Evolutionary conservation across 2,113 vertebrate species (phyloP), one percentile per base, ranked within the genome.

Genomic region (Gila orcuttii): DNA sequence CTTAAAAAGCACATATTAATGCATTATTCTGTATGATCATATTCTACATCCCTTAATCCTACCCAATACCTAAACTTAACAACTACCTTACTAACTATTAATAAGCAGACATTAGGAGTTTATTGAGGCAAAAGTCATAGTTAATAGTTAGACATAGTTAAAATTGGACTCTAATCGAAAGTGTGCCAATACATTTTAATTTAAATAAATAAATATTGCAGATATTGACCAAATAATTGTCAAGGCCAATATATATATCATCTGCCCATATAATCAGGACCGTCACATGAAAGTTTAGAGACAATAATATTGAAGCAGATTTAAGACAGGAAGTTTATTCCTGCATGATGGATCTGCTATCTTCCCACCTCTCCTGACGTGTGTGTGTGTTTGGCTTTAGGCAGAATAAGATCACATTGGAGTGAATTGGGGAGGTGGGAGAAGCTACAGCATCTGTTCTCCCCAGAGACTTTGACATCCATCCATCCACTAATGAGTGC

Each of bases 371-470:
- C 21, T 50, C 25, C 17, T 12, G 21, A 21, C 25, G 31, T 59
- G 52, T 83, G 31, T 33, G 76, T 39, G 62, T 15, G 15, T 52
- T 57, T n/a, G 79, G 88, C 86, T 92, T 91, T 88, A 50, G 25
- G 92, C 92, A 91, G 91, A 64, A 89, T 89, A 50, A 55, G 77
- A 80, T 90, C 83, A 88, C 88, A 92, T 90, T 79, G 89, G 86
- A 83, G 87, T 86, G 89, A 93, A 92, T 68, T 90, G 89, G 77
- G 84, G 88, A 91, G 90, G 89, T 86, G 91, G 90, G 77, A 1
- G 50, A 71, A 82, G 23, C 57, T 59, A 86, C 17, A 39, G 87
- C 88, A 88, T 89, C 87, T 88, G 90, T 84, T 92, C 89, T 84
- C 89, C 91, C 90, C 42, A 52, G 82, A 90, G 90, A 79, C 55